Evolutionary conservation across 1,140 invertebrate species (phyloP).

Genomic region (Diabrotica undecimpunctata): DNA sequence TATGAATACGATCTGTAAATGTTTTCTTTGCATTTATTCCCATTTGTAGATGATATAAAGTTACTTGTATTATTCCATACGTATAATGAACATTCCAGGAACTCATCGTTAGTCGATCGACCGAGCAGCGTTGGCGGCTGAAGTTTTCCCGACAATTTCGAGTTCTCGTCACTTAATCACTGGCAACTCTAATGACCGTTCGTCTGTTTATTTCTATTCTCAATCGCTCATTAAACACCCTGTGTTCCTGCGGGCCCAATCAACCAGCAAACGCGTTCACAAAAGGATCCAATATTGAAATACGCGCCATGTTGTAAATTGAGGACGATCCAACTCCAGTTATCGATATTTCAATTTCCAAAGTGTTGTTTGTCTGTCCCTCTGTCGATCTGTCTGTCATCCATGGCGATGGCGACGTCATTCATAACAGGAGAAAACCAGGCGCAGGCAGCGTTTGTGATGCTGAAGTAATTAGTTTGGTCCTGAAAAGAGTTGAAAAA

Average conservation of each 20-base stretch:
- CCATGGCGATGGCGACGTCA: neutral
- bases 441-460: neutral
- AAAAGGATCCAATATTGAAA: constrained; percentile 9
- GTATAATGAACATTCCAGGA: neutral
- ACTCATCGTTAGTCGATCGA: neutral
- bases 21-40: no score
- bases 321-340: constrained; percentile 1
- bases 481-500: neutral
- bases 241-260: constrained; percentile 3
- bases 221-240: constrained; percentile 23
- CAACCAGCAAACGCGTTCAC: constrained; percentile 8
- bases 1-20: no score
- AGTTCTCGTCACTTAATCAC: constrained; percentile 23
- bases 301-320: constrained; percentile 7
- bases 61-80: no score
- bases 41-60: no score
- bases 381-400: neutral
- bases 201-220: constrained; percentile 29
- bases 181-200: constrained; percentile 25
- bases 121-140: neutral
- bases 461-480: constrained; percentile 9
- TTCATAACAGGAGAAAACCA: neutral
- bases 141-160: neutral
- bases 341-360: constrained; percentile 2
- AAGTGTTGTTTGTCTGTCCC: neutral